Conservation (phyloP, 2,888 invertebrate species). For the Brachyptera risi region DNA sequence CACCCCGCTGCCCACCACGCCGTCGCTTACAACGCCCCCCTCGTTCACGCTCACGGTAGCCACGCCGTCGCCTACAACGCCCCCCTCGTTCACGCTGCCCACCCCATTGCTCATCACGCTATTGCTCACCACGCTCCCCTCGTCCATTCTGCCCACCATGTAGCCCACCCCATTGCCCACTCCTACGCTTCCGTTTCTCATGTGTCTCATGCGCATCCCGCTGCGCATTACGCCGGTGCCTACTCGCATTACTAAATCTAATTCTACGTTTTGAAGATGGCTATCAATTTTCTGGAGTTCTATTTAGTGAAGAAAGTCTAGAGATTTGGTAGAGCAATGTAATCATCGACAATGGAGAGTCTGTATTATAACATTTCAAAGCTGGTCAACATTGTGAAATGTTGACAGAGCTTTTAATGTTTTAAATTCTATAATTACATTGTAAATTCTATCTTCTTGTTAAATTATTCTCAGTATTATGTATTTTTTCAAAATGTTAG, state of each 20-base stretch:
- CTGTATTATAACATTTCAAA: background rate
- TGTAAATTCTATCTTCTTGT: too few species aligned
- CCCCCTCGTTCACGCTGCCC: constrained; percentile 11
- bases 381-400: background rate
- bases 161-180: background rate
- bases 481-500: background rate
- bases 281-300: too few species aligned
- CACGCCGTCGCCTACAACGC: constrained; percentile 1
- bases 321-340: background rate
- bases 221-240: background rate
- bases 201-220: background rate
- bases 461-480: too few species aligned
- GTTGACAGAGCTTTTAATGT: constrained; percentile 14
- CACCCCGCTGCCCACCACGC: constrained; percentile 8
- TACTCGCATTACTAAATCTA: constrained; percentile 2
- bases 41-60: constrained; percentile 16
- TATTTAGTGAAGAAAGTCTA: background rate
- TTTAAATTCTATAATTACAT: too few species aligned
- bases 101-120: background rate
- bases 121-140: background rate
- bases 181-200: background rate
- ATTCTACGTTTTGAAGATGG: too few species aligned
- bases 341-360: constrained; percentile 4
- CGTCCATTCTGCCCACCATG: background rate
- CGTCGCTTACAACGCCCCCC: background rate